These are phyloP conservation scores for Heliangelus exortis DNA, from an alignment of 2,797 vertebrate genomes.

Conservation along the genomic window DNA sequence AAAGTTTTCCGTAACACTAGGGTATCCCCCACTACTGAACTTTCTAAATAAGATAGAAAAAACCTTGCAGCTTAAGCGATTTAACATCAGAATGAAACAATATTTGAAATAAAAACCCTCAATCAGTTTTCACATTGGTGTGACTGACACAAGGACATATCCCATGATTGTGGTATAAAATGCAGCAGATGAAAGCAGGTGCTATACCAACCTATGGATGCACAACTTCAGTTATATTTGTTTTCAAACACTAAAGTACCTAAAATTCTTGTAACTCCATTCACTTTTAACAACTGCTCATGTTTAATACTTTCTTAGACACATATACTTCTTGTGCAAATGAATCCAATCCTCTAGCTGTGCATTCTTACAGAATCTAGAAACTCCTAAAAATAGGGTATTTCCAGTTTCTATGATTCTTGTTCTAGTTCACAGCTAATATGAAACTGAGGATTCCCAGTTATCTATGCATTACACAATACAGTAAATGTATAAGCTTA, in stretches of 20 bases:
- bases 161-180: neutral
- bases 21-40: neutral
- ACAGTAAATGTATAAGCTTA: neutral
- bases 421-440: neutral
- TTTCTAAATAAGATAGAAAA: neutral
- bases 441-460: neutral
- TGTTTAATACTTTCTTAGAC: neutral
- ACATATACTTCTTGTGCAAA: neutral
- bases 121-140: neutral
- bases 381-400: too few species aligned
- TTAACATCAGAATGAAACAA: neutral
- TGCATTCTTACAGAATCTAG: neutral
- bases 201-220: neutral
- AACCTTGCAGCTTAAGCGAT: neutral
- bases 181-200: neutral
- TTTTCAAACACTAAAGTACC: neutral
- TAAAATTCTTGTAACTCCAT: neutral
- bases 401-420: neutral
- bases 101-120: neutral
- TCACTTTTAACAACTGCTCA: neutral
- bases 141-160: rapidly evolving
- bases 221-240: neutral
- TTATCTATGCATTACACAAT: neutral
- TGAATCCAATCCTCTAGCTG: neutral
- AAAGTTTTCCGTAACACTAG: neutral